Base-by-base conservation (phyloP, 37 sponge, comb jelly and placozoan species). In the Agelas oroides region DNA sequence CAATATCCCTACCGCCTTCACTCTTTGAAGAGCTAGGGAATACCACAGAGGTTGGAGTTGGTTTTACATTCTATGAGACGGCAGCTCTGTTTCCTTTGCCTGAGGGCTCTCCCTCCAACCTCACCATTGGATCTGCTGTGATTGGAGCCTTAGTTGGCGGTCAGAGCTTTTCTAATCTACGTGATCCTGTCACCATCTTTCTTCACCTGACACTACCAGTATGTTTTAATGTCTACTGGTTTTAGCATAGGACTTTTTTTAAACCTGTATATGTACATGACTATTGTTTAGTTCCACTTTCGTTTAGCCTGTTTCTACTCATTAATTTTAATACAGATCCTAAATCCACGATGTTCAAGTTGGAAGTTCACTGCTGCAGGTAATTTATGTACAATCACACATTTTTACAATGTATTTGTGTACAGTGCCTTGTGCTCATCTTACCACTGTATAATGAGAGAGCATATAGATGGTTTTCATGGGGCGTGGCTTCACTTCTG, bases 311-410 rank as follows among this genome's bases (percentile, higher is more conserved):
- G n/a, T n/a, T n/a, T n/a, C n/a, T n/a, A n/a, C n/a, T n/a, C n/a
- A n/a, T n/a, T n/a, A n/a, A n/a, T n/a, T 46, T 46, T 46, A 8
- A 46, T 46, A 8, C 46, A 46, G 46, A 8, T 12, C 46, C 8
- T 46, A 46, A 30, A 67, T 28, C 19, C 68, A 67, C 19, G 33
- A 28, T 76, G 76, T 58, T 58, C 57, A 32, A 76, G 76, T 34
- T 76, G 76, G 76, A 28, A 59, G 6, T 76, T 76, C 11, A 5
- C 3, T 27, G 76, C 76, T 14, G 57, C 76, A 57, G 76, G 76
- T 76, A 58, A 56, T 2, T 67, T 27, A 46, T 30, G 33, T 34
- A 28, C 19, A 19, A 5, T 5, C 2, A n/a, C n/a, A n/a, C n/a
- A n/a, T n/a, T n/a, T n/a, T n/a, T n/a, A n/a, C n/a, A n/a, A n/a